Base-by-base conservation (phyloP, 2,113 vertebrate genomes). In the Neodontobutis hainanensis region DNA sequence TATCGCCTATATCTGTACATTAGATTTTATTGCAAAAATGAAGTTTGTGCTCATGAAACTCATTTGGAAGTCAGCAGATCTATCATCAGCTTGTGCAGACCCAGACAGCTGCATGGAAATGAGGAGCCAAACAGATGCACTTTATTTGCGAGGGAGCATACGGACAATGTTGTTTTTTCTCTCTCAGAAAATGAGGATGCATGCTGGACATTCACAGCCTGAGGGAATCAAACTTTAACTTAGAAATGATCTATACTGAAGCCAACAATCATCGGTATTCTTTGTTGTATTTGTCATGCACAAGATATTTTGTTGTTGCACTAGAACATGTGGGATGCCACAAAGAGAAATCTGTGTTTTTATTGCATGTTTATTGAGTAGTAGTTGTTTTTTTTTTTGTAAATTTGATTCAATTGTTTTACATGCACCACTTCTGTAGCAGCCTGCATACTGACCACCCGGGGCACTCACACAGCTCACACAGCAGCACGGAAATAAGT, bases 51-150 rank as follows among this genome's bases (percentile, higher is more conserved):
- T 80, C 34, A 32, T 67, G 75, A 80, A 85, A 85, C 76, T 84
- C 62, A 85, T 87, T 82, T 86, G 75, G 61, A 80, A 88, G 74
- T 85, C 77, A 66, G 56, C 47, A 78, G 56, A 85, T 88, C 75
- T 62, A 73, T 89, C 74, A 73, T 77, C n/a, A 2, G 8, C 38
- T 73, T 55, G 66, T 50, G 27, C 46, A 11, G 38, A 80, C 52
- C 53, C 65, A 77, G 75, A 78, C 78, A 79, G 79, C 70, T 14
- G 68, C 60, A 78, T 84, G 76, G 66, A 86, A 88, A 87, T 86
- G 71, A 88, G 79, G 48, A 75, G 52, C 64, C 70, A 81, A 81
- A 83, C 75, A 81, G 80, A 85, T 63, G 73, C 64, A 65, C 74
- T 73, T 74, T 70, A 81, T 86, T 82, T 83, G 57, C 53, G 50